These are phyloP conservation scores for Drosophila sechellia DNA, from an alignment of 1,140 invertebrate genomes.

Conservation along the genomic window DNA sequence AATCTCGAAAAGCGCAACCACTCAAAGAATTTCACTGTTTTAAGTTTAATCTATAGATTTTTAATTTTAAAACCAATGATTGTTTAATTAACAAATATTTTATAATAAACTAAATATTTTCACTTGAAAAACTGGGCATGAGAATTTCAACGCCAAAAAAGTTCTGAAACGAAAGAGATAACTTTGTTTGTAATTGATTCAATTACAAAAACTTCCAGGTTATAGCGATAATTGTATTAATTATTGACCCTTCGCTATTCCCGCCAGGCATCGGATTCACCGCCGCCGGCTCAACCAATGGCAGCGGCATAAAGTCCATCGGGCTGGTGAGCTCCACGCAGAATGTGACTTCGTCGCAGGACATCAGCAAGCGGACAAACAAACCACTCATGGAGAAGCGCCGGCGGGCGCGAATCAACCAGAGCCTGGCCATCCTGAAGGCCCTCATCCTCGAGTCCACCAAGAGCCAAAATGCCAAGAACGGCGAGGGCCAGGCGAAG, in stretches of 20 bases:
- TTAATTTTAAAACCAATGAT: too few species aligned
- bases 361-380: constrained; percentile 87
- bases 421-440: constrained; percentile 94
- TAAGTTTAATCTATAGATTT: too few species aligned
- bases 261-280: constrained; percentile 73
- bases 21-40: too few species aligned
- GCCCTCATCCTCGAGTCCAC: constrained; percentile 90
- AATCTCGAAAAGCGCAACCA: too few species aligned
- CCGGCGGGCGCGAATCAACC: constrained; percentile 94
- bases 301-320: constrained; percentile 78
- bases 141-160: too few species aligned
- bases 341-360: constrained; percentile 82
- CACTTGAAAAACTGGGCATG: too few species aligned
- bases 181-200: neutral
- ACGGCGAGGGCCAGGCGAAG: constrained; percentile 88
- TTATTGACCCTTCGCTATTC: neutral
- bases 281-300: constrained; percentile 73
- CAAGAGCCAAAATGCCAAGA: constrained; percentile 85
- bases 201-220: neutral
- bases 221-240: constrained; percentile 4
- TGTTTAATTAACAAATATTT: too few species aligned
- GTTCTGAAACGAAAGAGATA: too few species aligned
- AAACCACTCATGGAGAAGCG: constrained; percentile 97
- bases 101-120: too few species aligned
- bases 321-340: constrained; percentile 80